Evolutionary conservation across 2,797 vertebrate species (phyloP).

Genomic region (Acanthurus lineatus): DNA sequence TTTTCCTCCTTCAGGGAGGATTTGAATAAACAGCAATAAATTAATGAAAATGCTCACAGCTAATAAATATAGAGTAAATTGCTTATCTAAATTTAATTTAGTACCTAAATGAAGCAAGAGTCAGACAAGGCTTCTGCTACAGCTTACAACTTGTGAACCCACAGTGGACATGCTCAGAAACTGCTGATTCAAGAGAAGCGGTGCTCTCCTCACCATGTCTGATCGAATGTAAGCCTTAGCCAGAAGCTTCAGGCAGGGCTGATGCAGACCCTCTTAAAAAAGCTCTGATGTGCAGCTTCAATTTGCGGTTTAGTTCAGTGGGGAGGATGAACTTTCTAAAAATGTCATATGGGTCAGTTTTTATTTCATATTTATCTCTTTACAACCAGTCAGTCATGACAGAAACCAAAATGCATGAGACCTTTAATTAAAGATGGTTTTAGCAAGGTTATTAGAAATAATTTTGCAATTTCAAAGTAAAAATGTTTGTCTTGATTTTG

Average conservation of each 20-base stretch:
- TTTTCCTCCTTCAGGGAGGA: background rate
- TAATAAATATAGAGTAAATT: background rate
- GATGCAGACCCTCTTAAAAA: background rate
- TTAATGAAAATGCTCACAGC: slow-evolving; percentile 24
- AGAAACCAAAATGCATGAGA: background rate
- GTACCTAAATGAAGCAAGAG: slow-evolving; percentile 18
- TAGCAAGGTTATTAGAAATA: background rate
- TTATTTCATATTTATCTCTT: background rate
- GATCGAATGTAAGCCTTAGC: slow-evolving; percentile 18
- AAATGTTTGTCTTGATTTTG: background rate
- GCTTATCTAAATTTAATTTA: background rate
- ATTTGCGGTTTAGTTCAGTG: no score
- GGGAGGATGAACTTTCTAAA: background rate
- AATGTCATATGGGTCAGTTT: background rate
- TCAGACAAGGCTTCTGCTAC: background rate
- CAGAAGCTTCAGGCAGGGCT: slow-evolving; percentile 18
- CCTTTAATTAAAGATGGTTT: slow-evolving; percentile 5
- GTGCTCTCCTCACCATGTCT: slow-evolving; percentile 3
- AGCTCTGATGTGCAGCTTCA: slow-evolving; percentile 18
- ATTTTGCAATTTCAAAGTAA: background rate
- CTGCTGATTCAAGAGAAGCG: background rate
- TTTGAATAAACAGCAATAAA: slow-evolving; percentile 16
- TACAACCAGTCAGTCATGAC: background rate
- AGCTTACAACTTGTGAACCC: background rate
- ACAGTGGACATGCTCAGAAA: background rate